Base-by-base conservation (phyloP, 2,888 invertebrate species). In the Scaeva pyrastri region DNA sequence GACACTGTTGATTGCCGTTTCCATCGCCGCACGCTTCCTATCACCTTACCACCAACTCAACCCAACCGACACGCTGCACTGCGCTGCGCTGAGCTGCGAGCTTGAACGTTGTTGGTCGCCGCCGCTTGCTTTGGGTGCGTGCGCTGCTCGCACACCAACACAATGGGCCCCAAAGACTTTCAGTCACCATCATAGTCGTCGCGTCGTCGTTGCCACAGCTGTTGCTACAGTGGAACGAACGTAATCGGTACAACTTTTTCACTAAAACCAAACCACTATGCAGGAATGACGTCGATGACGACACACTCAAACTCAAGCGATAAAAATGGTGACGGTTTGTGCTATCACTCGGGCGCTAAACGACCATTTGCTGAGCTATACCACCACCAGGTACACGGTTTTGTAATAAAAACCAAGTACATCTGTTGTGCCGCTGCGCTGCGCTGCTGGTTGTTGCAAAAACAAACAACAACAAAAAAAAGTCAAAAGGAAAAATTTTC, bases 401-500 rank as follows among this genome's bases (percentile, higher is more conserved):
- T 52, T 52, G 60, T 73, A 60, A 71, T 66, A 56, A 16, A 66
- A 16, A 66, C 58, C 50, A 58, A 71, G 64, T 81, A 62, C 31
- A 50, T 39, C 50, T 77, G 74, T 41, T 79, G 73, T 70, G 72
- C 62, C 64, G 72, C 66, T 31, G 8, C 2, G 2, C 31, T 1
- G n/a, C n/a, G n/a, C n/a, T n/a, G n/a, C n/a, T n/a, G n/a, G n/a
- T n/a, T n/a, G n/a, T n/a, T n/a, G n/a, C n/a, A n/a, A n/a, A 31
- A 7, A 31, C 3, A 31, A 64, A 45, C 8, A 48, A 14, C n/a
- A 7, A 11, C 2, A 19, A 48, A 21, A 86, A 66, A 86, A 82
- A n/a, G n/a, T n/a, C 21, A 23, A 39, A 81, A 86, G 60, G 55
- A 85, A 85, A 73, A 50, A 73, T 77, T 86, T 86, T 86, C 86